These are phyloP conservation scores for Ornithoptera alexandrae DNA, from an alignment of 2,888 invertebrate genomes.

Conservation along the genomic window DNA sequence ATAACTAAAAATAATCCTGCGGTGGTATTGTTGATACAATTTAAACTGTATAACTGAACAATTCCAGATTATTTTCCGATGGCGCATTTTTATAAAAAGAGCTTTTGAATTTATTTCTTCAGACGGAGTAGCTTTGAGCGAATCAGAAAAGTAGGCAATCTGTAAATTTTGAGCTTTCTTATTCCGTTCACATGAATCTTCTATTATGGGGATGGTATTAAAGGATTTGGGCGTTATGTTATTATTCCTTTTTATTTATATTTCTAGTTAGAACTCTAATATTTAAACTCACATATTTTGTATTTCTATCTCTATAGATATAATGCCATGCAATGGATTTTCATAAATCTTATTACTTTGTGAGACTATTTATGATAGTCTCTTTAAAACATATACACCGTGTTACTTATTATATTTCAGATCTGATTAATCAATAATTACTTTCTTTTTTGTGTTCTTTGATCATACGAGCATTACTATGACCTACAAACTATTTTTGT, in stretches of 20 bases:
- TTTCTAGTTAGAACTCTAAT: background rate
- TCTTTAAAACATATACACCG: no score
- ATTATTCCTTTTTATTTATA: constrained; percentile 19
- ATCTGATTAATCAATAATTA: no score
- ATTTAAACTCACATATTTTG: no score
- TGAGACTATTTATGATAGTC: no score
- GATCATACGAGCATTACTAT: no score
- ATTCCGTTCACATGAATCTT: constrained; percentile 29
- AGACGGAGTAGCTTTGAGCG: constrained; percentile 29
- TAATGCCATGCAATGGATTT: no score
- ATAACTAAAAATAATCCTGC: constrained; percentile 28
- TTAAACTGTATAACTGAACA: constrained; percentile 31
- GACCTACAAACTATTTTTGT: no score
- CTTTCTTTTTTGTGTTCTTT: no score
- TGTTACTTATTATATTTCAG: no score
- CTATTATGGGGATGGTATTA: constrained; percentile 15
- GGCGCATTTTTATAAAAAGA: constrained; percentile 29
- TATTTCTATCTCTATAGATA: no score
- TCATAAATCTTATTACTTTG: no score
- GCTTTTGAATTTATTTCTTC: constrained; percentile 29
- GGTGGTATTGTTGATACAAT: constrained; percentile 24
- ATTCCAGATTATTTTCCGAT: constrained; percentile 31
- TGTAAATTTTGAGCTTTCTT: constrained; percentile 22
- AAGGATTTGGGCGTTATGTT: constrained; percentile 16
- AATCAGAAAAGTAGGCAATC: constrained; percentile 35